Conservation (phyloP, 2,797 vertebrate species). For the Intellagama lesueurii region DNA sequence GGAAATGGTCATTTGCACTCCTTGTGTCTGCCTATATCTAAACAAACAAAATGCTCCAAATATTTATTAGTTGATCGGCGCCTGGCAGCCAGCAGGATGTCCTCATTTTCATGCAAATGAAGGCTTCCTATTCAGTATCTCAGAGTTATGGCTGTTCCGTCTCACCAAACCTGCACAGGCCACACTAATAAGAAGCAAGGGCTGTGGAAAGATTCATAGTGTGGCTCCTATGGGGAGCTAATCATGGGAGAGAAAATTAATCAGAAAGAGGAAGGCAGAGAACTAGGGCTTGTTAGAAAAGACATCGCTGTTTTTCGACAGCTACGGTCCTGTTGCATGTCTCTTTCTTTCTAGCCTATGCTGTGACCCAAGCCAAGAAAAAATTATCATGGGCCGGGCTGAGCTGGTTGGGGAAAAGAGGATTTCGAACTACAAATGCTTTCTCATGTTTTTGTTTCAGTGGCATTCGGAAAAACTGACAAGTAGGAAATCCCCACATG, state of each 20-base stretch:
- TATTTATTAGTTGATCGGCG: background rate
- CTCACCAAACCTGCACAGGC: background rate
- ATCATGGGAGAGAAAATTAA: conserved; percentile 25
- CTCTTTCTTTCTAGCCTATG: background rate
- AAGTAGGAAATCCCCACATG: background rate
- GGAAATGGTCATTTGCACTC: background rate
- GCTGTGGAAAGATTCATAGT: background rate
- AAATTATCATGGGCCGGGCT: background rate
- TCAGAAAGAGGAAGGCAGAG: background rate
- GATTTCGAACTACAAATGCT: background rate
- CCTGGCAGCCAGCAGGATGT: background rate
- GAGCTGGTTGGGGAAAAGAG: background rate
- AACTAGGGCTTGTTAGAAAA: conserved; percentile 12
- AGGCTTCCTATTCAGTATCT: conserved; percentile 11
- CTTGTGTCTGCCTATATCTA: background rate
- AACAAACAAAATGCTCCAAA: conserved; percentile 22
- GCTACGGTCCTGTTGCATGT: background rate
- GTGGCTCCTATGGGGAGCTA: background rate
- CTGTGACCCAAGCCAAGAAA: background rate
- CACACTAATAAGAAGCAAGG: background rate
- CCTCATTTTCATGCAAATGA: conserved; percentile 30
- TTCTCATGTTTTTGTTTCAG: background rate
- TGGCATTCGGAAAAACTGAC: background rate
- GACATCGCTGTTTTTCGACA: background rate
- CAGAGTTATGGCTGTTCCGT: background rate